Evolutionary conservation across 2,113 vertebrate species (phyloP), one percentile per base, ranked within the genome.

Genomic region (Thamnophis sirtalis): DNA sequence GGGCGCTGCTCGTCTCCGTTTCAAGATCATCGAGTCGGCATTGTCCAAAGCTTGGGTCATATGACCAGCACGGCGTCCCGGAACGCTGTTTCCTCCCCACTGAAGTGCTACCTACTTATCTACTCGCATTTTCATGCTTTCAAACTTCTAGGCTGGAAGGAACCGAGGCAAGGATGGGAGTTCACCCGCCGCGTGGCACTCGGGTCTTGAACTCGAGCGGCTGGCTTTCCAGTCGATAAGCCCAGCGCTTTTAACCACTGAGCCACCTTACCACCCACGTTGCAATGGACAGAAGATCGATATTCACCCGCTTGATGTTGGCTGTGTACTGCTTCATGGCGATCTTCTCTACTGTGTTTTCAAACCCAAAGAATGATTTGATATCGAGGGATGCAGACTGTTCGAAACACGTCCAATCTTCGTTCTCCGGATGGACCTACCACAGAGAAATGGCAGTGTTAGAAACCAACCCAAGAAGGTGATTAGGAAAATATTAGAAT

Each of bases 241-340:
- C 56, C 22, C 24, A 9, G 24, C 0, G 56, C 22, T 24, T 58
- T 26, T 24, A 24, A 26, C 56, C 8, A 3, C 56, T 58, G 56
- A 58, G 56, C 56, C 8, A 26, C 56, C 24, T 0, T 24, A 26
- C 24, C 8, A 0, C 56, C 24, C 56, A 58, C 22, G 7, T 0
- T 58, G 56, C 56, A 58, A 26, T 9, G 56, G 22, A 9, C 24
- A 9, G 56, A 68, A 68, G 60, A 3, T 89, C 13, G 2, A 3
- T 91, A 51, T 96, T 97, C 90, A 98, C 98, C 98, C 96, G 94
- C 93, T 98, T 98, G 95, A 98, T 96, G 63, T 97, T 98, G 58
- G 98, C 97, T 0, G 98, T 98, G 90, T 98, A 98, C 87, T 98
- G 98, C 94, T 97, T 98, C 98, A 98, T 98, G 85, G 98, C 98